Base-by-base conservation (phyloP, 23 tunicate species). In the Trididemnum clinides region DNA sequence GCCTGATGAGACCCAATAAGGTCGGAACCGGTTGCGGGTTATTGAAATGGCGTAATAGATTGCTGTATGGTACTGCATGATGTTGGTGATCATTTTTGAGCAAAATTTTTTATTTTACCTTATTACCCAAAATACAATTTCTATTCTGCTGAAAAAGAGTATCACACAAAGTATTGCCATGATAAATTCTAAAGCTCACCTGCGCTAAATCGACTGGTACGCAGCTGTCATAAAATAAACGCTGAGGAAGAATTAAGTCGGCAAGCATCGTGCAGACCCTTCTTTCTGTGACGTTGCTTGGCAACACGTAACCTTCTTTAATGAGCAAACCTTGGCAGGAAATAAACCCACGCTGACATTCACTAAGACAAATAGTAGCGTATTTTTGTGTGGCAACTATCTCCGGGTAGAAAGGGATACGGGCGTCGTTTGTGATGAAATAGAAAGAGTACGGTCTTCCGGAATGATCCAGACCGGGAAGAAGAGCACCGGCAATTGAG, bases 261-360 rank as follows among this genome's bases (percentile, higher is more conserved):
- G 64, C 76, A 3, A 88, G 80, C 89, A 90, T 80, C 44, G 82
- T 83, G 28, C 95, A 90, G 1, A 85, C 50, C 38, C 87, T 34
- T 36, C 50, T 64, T 7, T 50, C 15, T 3, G 85, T 54, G 20
- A 90, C 29, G 0, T 22, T 6, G 2, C n/a, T 25, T 2, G 29
- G 7, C 51, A 90, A 51, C 22, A 51, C 28, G 65, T 90, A 90
- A 26, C 89, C 86, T 70, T 90, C 79, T 7, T 32, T 62, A 30
- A 33, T 33, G 0, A 90, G 75, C 2, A 90, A 37, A 20, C 85
- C 83, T 34, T 27, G 44, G 86, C 95, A 90, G 10, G 37, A 33
- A 2, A 85, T 80, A 25, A 80, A 5, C 2, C 33, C 35, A 0
- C 57, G 64, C 33, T 85, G 88, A 33, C 95, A 90, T 26, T 79